Conservation (phyloP, 92 coral and sea anemone species). For the Palythoa heliodiscus region DNA sequence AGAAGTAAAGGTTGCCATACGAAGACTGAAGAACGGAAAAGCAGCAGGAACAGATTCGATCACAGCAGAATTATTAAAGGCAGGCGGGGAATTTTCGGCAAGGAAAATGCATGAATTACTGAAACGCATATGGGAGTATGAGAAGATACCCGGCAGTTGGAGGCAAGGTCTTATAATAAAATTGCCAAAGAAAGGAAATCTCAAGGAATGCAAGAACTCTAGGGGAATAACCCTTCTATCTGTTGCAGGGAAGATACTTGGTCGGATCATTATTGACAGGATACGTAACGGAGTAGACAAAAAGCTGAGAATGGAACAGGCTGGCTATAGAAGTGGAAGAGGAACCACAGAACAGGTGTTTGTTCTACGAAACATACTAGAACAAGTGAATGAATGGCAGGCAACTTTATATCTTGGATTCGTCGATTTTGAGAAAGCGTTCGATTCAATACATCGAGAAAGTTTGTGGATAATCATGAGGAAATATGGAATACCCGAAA, state of each 20-base stretch:
- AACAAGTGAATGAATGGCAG: no score
- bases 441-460: not conserved
- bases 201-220: conserved; percentile 52
- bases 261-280: conserved; percentile 45
- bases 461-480: no score
- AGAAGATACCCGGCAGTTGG: conserved; percentile 27
- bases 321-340: not conserved
- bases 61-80: conserved; percentile 1
- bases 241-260: conserved; percentile 51
- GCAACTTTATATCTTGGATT: no score
- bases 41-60: no score
- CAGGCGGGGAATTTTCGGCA: conserved; percentile 46
- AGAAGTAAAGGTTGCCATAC: conserved; percentile 17
- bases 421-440: no score
- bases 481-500: no score
- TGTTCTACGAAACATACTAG: not conserved
- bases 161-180: conserved; percentile 49
- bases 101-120: conserved; percentile 37
- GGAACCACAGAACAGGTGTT: not conserved
- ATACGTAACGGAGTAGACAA: conserved; percentile 47
- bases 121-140: not conserved
- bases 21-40: no score
- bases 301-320: conserved; percentile 50
- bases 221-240: conserved; percentile 55
- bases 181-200: conserved; percentile 57